Evolutionary conservation across 2,888 invertebrate species (phyloP).

Genomic region (Lithophane socia): DNA sequence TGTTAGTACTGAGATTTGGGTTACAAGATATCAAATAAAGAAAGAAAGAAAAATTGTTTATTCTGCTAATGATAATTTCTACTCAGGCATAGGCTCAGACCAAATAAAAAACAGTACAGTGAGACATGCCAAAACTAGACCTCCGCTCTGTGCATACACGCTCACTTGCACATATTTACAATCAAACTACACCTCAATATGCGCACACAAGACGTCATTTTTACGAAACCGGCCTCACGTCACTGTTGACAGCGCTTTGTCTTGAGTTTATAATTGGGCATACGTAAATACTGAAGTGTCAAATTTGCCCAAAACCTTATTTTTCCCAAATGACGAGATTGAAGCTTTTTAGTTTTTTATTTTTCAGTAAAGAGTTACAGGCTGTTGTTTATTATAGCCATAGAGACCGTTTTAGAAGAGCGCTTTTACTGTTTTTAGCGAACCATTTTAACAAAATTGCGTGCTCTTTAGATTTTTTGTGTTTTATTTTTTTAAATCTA

Average conservation of each 20-base stretch:
- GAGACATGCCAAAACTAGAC: too few species aligned
- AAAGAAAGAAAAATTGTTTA: too few species aligned
- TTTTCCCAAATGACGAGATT: neutral
- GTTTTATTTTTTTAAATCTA: slow-evolving; percentile 34
- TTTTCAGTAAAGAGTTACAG: slow-evolving; percentile 7
- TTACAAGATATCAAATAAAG: slow-evolving; percentile 8
- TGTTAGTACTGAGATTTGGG: slow-evolving; percentile 35
- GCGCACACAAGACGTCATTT: too few species aligned
- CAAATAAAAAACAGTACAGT: too few species aligned
- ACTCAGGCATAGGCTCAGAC: too few species aligned
- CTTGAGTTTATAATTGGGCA: too few species aligned
- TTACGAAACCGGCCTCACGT: too few species aligned
- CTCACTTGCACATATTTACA: too few species aligned
- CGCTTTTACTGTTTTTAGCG: slow-evolving; percentile 16
- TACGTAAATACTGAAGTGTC: neutral
- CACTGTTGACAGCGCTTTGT: too few species aligned
- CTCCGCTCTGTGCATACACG: too few species aligned
- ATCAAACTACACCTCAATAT: too few species aligned
- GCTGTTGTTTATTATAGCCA: slow-evolving; percentile 23
- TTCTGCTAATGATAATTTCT: too few species aligned
- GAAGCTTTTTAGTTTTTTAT: slow-evolving; percentile 3
- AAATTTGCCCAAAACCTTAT: neutral
- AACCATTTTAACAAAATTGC: slow-evolving; percentile 14
- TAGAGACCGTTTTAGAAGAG: slow-evolving; percentile 25
- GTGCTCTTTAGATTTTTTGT: neutral